Evolutionary conservation across 2,113 vertebrate genomes (phyloP), one percentile per base, ranked within the genome.

Genomic region (Perca flavescens): DNA sequence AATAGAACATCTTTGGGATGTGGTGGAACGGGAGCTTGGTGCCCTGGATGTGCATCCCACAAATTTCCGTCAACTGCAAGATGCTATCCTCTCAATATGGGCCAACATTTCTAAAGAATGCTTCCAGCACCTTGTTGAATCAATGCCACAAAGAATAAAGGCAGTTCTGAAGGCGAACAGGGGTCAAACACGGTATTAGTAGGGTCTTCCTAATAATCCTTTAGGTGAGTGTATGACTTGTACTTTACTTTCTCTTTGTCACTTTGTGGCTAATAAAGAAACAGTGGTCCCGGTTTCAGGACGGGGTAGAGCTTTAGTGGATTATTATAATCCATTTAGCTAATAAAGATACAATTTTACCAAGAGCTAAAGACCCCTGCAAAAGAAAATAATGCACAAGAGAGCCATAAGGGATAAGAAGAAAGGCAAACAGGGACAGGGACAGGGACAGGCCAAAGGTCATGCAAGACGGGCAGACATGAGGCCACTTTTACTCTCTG

Each of bases 261-360:
- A 56, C 53, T 65, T 11, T 60, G 12, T 49, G 14, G n/a, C 49
- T 80, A 77, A 78, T 75, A 71, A 60, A 76, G 47, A 21, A 84
- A 65, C 56, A 60, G 53, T 56, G 22, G 65, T 57, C 16, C 28
- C 62, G 46, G 47, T 82, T 54, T 60, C 50, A 56, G 31, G 46
- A 70, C 56, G 74, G 52, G 70, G 76, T 62, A 64, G 66, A 64
- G 66, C 77, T 82, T 76, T 65, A 57, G 75, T 60, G 46, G 78
- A 79, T 90, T 86, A 86, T 72, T 68, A 75, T 88, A 82, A 84
- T 89, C 87, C 67, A 80, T 63, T 43, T 34, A 60, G 43, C 69
- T 69, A 85, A 80, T 68, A 82, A 85, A 70, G 31, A 87, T 88
- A 49, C 71, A 75, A 47, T 73, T 80, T 81, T 74, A 82, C 62